A percentile compares a stretch with the other conserved stretches of the same genome.
Conservation (phyloP, 2,797 vertebrate genomes). For the Buceros bicornis region DNA sequence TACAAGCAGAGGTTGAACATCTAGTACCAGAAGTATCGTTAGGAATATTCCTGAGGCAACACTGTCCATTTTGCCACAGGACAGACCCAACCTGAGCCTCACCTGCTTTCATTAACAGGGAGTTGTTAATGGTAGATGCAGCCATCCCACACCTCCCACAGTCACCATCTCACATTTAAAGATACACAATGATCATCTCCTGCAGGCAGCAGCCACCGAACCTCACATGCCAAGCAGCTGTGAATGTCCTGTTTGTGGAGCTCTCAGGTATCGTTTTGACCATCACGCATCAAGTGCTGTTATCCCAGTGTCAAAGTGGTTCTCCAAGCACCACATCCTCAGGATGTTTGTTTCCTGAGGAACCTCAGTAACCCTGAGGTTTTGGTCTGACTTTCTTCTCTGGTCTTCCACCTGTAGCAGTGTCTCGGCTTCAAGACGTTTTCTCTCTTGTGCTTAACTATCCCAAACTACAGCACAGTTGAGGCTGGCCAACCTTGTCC, state of each 20-base stretch:
- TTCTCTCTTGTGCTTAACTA: neutral
- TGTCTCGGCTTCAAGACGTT: neutral
- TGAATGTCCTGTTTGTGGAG: accelerated
- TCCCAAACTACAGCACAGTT: accelerated
- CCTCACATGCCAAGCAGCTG: accelerated
- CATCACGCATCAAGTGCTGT: neutral
- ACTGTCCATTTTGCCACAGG: accelerated
- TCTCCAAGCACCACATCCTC: neutral
- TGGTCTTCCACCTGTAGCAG: neutral
- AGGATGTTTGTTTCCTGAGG: neutral
- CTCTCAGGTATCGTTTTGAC: neutral
- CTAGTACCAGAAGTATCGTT: accelerated
- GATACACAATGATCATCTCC: accelerated
- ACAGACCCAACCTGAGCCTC: accelerated
- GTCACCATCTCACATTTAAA: neutral
- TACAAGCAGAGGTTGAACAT: accelerated
- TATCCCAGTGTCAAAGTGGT: neutral
- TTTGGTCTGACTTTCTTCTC: neutral
- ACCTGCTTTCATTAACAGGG: accelerated
- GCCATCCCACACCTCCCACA: neutral
- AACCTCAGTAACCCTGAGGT: neutral
- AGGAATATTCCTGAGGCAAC: neutral
- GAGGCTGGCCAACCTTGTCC: neutral
- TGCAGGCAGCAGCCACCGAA: neutral
- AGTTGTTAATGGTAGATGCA: accelerated